Evolutionary conservation across 2,797 vertebrate genomes (phyloP).

Genomic region (Hydrolagus colliei): DNA sequence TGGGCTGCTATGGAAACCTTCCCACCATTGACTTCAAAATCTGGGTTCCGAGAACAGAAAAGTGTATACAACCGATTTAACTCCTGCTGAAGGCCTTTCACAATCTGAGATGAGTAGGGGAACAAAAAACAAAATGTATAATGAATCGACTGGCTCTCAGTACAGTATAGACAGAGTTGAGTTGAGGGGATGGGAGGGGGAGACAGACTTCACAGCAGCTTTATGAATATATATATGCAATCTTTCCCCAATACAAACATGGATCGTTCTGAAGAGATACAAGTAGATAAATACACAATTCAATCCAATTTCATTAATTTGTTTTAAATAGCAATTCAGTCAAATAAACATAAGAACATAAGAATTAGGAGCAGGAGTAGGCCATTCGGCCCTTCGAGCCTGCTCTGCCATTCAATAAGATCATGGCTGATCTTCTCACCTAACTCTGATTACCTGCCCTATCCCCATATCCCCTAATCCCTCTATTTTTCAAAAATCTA

Average conservation of each 20-base stretch:
- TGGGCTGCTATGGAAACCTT: constrained; percentile 95
- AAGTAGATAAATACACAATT: background rate
- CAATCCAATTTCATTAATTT: background rate
- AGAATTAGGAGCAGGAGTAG: too few relatives aligned
- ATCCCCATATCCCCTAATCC: too few relatives aligned
- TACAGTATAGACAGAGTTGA: background rate
- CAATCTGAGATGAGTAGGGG: constrained; percentile 63
- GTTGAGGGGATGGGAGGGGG: background rate
- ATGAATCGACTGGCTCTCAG: background rate
- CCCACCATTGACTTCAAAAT: constrained; percentile 81
- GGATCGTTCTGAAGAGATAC: background rate
- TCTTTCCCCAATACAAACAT: background rate
- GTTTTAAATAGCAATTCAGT: background rate
- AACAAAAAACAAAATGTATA: constrained; percentile 31
- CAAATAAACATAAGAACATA: background rate
- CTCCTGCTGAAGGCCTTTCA: constrained; percentile 89
- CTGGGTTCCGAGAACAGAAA: constrained; percentile 90
- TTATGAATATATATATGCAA: background rate
- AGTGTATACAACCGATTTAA: constrained; percentile 86
- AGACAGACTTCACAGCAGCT: background rate
- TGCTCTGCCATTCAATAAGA: too few relatives aligned
- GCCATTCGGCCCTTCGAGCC: too few relatives aligned
- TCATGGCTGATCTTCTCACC: too few relatives aligned
- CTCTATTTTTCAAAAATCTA: too few relatives aligned
- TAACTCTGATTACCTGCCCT: too few relatives aligned